A percentile compares a stretch with the other conserved stretches of the same genome.
phyloP scores from a whole-genome alignment of 2,888 invertebrate species.

The Melipona beecheii region DNA sequence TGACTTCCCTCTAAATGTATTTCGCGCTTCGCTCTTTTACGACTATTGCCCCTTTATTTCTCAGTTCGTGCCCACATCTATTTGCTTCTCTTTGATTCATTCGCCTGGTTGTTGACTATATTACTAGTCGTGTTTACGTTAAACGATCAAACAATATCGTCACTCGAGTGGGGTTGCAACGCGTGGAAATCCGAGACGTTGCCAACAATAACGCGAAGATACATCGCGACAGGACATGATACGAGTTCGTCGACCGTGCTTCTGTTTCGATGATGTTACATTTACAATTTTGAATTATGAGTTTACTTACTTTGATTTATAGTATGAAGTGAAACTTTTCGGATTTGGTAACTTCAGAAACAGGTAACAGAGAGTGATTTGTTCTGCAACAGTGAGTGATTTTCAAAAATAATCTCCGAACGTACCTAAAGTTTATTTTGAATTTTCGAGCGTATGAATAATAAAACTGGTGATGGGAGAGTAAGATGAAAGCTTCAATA shows the following conservation, averaged over 20 bases:
- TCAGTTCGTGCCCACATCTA: slow-evolving; percentile 34
- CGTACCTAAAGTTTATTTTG: not conserved
- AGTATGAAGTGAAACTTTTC: too few species aligned
- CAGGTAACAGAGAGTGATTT: not conserved
- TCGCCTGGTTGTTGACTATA: slow-evolving; percentile 33
- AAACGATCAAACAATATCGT: slow-evolving; percentile 27
- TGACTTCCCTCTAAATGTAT: slow-evolving; percentile 60
- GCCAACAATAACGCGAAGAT: not conserved
- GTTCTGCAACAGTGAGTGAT: not conserved
- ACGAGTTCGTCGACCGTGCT: too few species aligned
- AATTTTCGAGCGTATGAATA: not conserved
- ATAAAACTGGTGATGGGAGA: too few species aligned
- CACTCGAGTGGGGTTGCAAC: not conserved
- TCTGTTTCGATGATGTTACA: not conserved
- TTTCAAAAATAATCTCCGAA: not conserved
- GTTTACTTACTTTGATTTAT: too few species aligned
- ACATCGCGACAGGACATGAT: not conserved
- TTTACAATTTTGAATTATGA: not conserved
- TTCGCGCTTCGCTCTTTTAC: slow-evolving; percentile 54
- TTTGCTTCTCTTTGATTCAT: slow-evolving; percentile 45
- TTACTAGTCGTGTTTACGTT: slow-evolving; percentile 26
- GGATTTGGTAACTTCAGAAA: not conserved
- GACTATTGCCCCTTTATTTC: slow-evolving; percentile 58
- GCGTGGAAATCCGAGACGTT: slow-evolving; percentile 23
- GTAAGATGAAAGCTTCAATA: too few species aligned